These are phyloP conservation scores for Syritta pipiens DNA, from an alignment of 2,888 invertebrate genomes.

Conservation along the genomic window DNA sequence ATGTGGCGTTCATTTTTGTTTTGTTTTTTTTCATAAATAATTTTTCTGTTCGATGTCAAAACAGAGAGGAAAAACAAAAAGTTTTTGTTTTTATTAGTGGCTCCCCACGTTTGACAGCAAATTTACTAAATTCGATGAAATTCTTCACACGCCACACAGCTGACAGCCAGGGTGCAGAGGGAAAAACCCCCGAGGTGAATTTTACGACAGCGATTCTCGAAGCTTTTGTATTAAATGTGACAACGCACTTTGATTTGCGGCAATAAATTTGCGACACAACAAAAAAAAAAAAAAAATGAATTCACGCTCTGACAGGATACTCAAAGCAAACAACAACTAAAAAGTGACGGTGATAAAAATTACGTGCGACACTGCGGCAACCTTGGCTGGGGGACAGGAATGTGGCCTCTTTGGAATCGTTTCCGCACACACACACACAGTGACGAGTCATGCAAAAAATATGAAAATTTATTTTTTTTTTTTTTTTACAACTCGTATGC, in stretches of 20 bases:
- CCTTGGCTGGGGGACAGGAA: no score
- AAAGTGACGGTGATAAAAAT: not conserved
- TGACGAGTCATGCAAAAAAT: no score
- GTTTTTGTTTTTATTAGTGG: constrained; percentile 2
- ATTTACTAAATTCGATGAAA: constrained; percentile 36
- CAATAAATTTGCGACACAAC: constrained; percentile 23
- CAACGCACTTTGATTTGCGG: constrained; percentile 27
- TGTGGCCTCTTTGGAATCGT: no score
- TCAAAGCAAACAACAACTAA: not conserved
- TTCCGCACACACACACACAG: no score
- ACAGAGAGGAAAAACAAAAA: constrained; percentile 2
- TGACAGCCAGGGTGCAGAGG: no score
- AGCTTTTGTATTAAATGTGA: constrained; percentile 47
- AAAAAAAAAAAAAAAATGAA: not conserved
- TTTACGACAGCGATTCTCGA: constrained; percentile 35
- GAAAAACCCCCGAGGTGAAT: not conserved
- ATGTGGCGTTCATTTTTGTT: no score
- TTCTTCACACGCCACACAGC: not conserved
- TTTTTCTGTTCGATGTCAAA: constrained; percentile 38
- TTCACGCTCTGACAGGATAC: constrained; percentile 1
- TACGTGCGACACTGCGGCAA: no score
- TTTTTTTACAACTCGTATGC: no score
- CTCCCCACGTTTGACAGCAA: constrained; percentile 26
- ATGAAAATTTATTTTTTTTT: no score
- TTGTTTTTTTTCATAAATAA: constrained; percentile 1